These are phyloP conservation scores for Poecile montanus DNA, from an alignment of 2,797 vertebrate species.

Conservation along the genomic window DNA sequence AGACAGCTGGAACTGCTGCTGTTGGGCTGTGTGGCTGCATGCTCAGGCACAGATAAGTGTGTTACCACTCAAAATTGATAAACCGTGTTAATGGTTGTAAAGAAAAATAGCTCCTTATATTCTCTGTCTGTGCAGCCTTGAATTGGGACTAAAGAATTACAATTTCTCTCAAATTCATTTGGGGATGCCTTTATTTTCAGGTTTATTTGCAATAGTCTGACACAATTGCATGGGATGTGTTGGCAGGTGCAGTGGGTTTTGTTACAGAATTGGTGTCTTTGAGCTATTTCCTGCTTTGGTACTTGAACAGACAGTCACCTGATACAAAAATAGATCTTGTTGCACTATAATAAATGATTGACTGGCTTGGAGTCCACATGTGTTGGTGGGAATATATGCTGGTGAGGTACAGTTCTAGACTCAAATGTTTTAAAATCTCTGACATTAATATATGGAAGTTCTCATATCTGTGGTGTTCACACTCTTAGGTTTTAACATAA, in stretches of 20 bases:
- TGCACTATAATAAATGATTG: constrained; percentile 16
- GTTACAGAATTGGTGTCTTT: neutral
- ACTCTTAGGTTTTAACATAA: neutral
- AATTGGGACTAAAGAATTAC: neutral
- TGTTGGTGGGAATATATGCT: neutral
- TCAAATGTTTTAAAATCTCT: neutral
- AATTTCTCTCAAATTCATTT: neutral
- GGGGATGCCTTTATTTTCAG: neutral
- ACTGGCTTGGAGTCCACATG: neutral
- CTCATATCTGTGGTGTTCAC: neutral
- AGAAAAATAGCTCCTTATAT: neutral
- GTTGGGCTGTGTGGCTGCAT: neutral
- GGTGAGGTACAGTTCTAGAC: neutral
- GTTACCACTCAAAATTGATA: neutral
- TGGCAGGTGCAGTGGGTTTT: neutral
- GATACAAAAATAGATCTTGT: constrained; percentile 2
- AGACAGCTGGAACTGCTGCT: neutral
- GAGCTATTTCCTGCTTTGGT: neutral
- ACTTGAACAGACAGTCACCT: neutral
- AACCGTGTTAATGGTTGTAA: neutral
- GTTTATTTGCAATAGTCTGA: neutral
- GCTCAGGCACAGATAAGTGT: neutral
- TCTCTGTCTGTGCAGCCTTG: neutral
- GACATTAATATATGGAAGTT: too few relatives aligned
- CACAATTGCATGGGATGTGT: accelerated